phyloP scores from a whole-genome alignment of 2,113 vertebrate genomes.

The Bungarus multicinctus region DNA sequence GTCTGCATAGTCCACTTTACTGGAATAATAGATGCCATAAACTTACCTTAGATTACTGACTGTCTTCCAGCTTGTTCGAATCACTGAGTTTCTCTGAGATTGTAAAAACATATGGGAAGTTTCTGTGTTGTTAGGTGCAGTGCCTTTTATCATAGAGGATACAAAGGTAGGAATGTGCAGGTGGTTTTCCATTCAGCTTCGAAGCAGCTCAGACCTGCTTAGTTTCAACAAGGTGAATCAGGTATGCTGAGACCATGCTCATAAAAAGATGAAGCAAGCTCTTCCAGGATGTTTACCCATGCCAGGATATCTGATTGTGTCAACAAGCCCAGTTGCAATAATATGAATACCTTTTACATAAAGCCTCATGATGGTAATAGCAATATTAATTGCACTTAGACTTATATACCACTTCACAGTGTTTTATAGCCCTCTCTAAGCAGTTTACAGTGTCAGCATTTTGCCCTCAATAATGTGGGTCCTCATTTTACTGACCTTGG shows the following conservation, averaged over 20 bases:
- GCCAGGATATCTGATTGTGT: neutral
- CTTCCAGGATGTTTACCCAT: neutral
- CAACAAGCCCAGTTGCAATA: neutral
- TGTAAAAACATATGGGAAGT: neutral
- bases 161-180: neutral
- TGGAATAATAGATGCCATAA: neutral
- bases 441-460: too few relatives aligned
- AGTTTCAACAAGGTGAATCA: neutral
- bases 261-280: neutral
- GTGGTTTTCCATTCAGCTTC: neutral
- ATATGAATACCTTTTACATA: neutral
- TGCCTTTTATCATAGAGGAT: neutral
- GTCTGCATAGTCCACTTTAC: neutral
- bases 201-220: neutral
- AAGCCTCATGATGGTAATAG: neutral
- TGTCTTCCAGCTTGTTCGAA: neutral
- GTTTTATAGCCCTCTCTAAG: too few relatives aligned
- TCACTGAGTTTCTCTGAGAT: neutral
- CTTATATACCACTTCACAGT: too few relatives aligned
- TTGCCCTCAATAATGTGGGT: too few relatives aligned
- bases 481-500: too few relatives aligned
- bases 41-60: neutral
- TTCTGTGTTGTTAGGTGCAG: neutral
- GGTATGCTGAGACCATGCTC: too few relatives aligned
- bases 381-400: too few relatives aligned